Conservation (phyloP, 2,113 vertebrate species). For the Coregonus clupeaformis region DNA sequence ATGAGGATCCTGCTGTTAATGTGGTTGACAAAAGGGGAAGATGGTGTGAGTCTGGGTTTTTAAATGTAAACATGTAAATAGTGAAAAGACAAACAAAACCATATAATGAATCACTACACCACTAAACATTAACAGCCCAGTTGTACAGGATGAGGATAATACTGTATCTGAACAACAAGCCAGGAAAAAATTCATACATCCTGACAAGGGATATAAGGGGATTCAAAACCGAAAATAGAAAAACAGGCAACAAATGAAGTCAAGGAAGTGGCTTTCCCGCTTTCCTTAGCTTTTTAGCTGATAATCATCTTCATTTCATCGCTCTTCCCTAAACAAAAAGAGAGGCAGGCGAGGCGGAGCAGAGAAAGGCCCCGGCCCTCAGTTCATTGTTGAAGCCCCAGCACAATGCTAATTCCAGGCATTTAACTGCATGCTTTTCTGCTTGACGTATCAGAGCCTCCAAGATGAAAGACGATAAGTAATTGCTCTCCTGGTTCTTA, state of each 20-base stretch:
- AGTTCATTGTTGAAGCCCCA: slow-evolving; percentile 89
- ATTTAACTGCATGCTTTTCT: slow-evolving; percentile 99
- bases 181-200: slow-evolving; percentile 65
- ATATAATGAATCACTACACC: background rate
- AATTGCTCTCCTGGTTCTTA: slow-evolving; percentile 99
- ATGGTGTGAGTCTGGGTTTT: slow-evolving; percentile 28
- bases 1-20: slow-evolving; percentile 49
- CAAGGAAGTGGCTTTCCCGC: slow-evolving; percentile 81
- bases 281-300: slow-evolving; percentile 86
- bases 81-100: slow-evolving; percentile 1
- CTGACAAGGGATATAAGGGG: slow-evolving; percentile 75
- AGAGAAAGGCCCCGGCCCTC: slow-evolving; percentile 86
- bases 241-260: slow-evolving; percentile 82
- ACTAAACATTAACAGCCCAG: slow-evolving; percentile 11
- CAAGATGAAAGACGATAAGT: slow-evolving; percentile 99
- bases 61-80: slow-evolving; percentile 45
- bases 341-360: slow-evolving; percentile 77
- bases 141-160: slow-evolving; percentile 29
- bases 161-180: slow-evolving; percentile 22
- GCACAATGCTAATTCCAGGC: slow-evolving; percentile 99
- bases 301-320: slow-evolving; percentile 96
- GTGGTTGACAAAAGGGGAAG: slow-evolving; percentile 51
- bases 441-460: slow-evolving; percentile 99
- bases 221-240: slow-evolving; percentile 55
- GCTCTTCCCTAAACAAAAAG: slow-evolving; percentile 91